Conservation (phyloP, 1,140 invertebrate species). For the Augochlora pura region DNA sequence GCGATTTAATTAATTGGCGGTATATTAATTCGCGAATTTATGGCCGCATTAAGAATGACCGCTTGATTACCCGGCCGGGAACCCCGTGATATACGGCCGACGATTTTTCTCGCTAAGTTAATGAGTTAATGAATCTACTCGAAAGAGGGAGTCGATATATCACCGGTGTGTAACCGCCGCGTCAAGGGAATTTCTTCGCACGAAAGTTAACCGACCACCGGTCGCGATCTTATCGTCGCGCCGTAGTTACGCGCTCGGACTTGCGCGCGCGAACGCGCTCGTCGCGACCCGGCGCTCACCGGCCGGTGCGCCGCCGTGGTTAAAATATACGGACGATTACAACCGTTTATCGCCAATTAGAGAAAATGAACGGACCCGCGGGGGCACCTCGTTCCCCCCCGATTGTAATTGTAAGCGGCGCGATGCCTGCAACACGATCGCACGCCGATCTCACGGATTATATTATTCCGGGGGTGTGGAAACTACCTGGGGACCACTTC, state of each 20-base stretch:
- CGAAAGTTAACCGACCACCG: slow-evolving; percentile 28
- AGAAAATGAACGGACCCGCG: slow-evolving; percentile 13
- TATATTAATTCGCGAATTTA: slow-evolving; percentile 67
- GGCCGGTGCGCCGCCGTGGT: background rate
- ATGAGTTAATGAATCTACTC: slow-evolving; percentile 64
- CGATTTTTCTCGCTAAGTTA: slow-evolving; percentile 62
- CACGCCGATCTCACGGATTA: background rate
- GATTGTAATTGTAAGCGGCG: slow-evolving; percentile 4
- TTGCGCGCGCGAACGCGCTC: slow-evolving; percentile 13
- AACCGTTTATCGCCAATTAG: slow-evolving; percentile 47
- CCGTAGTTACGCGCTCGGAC: slow-evolving; percentile 8
- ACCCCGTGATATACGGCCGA: slow-evolving; percentile 54
- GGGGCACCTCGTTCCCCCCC: slow-evolving; percentile 9
- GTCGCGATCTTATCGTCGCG: slow-evolving; percentile 43
- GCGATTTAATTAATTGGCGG: slow-evolving; percentile 63
- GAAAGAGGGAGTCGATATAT: slow-evolving; percentile 64
- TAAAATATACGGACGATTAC: slow-evolving; percentile 45
- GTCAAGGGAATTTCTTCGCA: slow-evolving; percentile 43
- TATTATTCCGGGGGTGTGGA: background rate
- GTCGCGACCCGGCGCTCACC: background rate
- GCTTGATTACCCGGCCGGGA: slow-evolving; percentile 58
- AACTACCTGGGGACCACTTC: background rate
- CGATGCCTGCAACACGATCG: slow-evolving; percentile 4
- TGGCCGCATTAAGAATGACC: slow-evolving; percentile 60
- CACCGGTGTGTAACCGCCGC: slow-evolving; percentile 31